These are phyloP conservation scores for Malthinus seriepunctatus DNA, from an alignment of 2,888 invertebrate genomes.

Conservation along the genomic window DNA sequence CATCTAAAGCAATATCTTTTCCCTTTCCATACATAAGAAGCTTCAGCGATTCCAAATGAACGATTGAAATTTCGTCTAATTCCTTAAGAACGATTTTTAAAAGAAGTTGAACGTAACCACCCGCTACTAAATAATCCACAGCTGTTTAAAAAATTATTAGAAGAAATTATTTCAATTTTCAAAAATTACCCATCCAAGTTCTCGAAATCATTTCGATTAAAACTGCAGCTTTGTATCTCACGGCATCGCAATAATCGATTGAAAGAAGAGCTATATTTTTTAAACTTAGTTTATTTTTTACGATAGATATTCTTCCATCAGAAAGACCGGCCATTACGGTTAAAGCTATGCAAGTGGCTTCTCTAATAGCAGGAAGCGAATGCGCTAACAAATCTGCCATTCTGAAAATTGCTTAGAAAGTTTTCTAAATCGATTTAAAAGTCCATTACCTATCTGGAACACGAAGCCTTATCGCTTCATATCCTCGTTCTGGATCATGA, in stretches of 20 bases:
- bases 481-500: constrained; percentile 54
- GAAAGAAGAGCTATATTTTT: constrained; percentile 43
- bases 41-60: constrained; percentile 50
- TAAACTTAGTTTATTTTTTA: constrained; percentile 46
- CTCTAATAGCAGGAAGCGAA: constrained; percentile 48
- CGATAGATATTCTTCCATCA: constrained; percentile 51
- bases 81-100: constrained; percentile 43
- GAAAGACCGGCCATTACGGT: constrained; percentile 49
- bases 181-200: constrained; percentile 45
- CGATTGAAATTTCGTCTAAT: constrained; percentile 44
- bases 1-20: constrained; percentile 49
- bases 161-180: not conserved
- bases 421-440: not conserved
- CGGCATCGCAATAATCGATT: constrained; percentile 45
- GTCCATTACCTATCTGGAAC: constrained; percentile 50
- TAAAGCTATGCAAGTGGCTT: constrained; percentile 50
- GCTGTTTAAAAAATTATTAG: constrained; percentile 31
- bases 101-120: constrained; percentile 48
- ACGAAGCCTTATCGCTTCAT: constrained; percentile 51
- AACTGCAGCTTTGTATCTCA: constrained; percentile 51
- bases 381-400: constrained; percentile 47
- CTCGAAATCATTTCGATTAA: constrained; percentile 51
- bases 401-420: constrained; percentile 34
- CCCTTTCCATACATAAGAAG: constrained; percentile 49
- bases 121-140: constrained; percentile 49